A percentile compares a stretch with the other conserved stretches of the same genome.
Evolutionary conservation across 2,113 vertebrate genomes (phyloP).

Genomic region (Eonycteris spelaea): DNA sequence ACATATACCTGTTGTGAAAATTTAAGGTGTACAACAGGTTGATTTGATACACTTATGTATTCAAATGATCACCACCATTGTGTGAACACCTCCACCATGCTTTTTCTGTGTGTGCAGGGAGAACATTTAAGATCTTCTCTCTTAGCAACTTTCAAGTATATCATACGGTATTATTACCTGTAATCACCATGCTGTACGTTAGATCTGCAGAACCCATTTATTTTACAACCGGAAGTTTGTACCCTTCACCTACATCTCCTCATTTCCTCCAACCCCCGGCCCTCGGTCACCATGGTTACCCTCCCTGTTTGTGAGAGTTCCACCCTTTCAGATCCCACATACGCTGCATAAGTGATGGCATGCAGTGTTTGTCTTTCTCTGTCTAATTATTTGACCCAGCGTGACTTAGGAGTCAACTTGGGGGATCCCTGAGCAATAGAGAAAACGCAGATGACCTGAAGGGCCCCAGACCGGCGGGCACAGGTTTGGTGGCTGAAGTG

Average conservation of each 20-base stretch:
- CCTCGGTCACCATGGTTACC: not conserved
- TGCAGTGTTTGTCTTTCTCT: not conserved
- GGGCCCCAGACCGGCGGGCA: slow-evolving; percentile 81
- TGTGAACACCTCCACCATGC: not conserved
- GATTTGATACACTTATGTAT: not conserved
- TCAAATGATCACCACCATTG: not conserved
- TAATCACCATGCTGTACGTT: not conserved
- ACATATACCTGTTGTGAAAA: not conserved
- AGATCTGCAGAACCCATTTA: not conserved
- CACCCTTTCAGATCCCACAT: not conserved
- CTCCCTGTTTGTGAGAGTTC: not conserved
- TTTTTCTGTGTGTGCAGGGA: not conserved
- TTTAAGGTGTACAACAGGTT: not conserved
- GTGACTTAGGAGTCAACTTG: not conserved
- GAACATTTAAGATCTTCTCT: not conserved
- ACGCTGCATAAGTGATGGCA: not conserved
- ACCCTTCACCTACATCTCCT: not conserved
- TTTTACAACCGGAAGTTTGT: not conserved
- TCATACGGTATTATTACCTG: not conserved
- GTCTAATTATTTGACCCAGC: not conserved
- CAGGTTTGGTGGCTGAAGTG: slow-evolving; percentile 88
- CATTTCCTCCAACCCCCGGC: not conserved
- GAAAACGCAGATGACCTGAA: not conserved
- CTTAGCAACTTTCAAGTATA: not conserved
- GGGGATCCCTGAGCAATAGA: no score